A percentile compares a stretch with the other conserved stretches of the same genome.
These are phyloP conservation scores for Pteropus alecto DNA, from an alignment of 2,113 vertebrate species.

Conservation along the genomic window DNA sequence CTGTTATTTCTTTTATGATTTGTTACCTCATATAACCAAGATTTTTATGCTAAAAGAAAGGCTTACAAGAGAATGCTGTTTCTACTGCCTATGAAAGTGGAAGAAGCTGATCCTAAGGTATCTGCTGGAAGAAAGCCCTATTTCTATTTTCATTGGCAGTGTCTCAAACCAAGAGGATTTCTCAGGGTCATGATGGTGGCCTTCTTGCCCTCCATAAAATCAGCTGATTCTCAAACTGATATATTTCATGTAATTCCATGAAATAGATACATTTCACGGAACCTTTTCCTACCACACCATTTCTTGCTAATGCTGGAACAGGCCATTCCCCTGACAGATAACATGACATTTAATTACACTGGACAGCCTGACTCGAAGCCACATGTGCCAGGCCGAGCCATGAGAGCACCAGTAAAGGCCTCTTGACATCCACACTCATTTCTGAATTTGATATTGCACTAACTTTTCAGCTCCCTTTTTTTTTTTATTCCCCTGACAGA, in stretches of 20 bases:
- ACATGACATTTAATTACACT: not conserved
- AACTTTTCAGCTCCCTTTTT: not conserved
- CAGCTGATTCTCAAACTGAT: not conserved
- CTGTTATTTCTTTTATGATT: not conserved
- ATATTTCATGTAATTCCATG: not conserved
- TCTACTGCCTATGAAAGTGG: not conserved
- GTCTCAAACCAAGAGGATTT: slow-evolving; percentile 16
- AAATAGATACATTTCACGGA: not conserved
- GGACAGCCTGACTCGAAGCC: not conserved
- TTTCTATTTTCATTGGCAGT: slow-evolving; percentile 12
- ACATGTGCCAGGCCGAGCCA: not conserved
- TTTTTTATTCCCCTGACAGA: not conserved
- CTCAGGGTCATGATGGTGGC: not conserved
- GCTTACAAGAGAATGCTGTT: not conserved
- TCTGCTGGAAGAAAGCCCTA: slow-evolving; percentile 8
- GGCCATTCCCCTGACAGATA: not conserved
- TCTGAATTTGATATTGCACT: not conserved
- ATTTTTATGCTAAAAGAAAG: slow-evolving; percentile 7
- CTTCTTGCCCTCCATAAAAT: not conserved
- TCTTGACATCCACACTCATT: slow-evolving; percentile 8
- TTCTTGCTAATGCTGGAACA: not conserved
- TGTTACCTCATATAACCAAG: not conserved
- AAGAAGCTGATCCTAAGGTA: not conserved
- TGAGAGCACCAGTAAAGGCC: not conserved
- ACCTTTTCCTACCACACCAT: not conserved